Percentiles rank a stretch among this genome's conserved stretches.
phyloP scores from a whole-genome alignment of 2,888 invertebrate species.

The Eulithis testata region DNA sequence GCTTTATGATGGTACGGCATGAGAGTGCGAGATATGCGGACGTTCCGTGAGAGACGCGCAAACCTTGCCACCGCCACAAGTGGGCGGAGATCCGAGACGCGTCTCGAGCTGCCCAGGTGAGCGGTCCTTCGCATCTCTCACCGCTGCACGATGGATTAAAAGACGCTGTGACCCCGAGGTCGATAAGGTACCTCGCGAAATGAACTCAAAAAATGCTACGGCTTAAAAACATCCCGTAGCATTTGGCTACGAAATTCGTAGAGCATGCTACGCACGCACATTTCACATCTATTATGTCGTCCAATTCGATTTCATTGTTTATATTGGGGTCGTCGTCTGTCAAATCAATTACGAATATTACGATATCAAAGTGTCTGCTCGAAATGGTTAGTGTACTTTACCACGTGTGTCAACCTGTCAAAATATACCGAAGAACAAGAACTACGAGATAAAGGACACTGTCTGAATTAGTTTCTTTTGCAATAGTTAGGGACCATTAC shows the following conservation, averaged over 20 bases:
- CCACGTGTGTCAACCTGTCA: conserved; percentile 16
- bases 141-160: conserved; percentile 61
- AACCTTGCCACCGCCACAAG: conserved; percentile 74
- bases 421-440: not conserved
- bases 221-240: conserved; percentile 30
- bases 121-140: conserved; percentile 71
- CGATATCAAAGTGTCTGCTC: not conserved
- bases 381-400: not conserved
- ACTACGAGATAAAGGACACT: not conserved
- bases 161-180: conserved; percentile 74
- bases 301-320: conserved; percentile 30
- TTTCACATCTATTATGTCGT: conserved; percentile 17
- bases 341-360: not conserved
- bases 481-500: not conserved
- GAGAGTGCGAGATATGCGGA: conserved; percentile 80
- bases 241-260: conserved; percentile 47
- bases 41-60: conserved; percentile 75
- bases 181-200: conserved; percentile 65
- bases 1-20: conserved; percentile 82
- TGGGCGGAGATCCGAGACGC: conserved; percentile 76
- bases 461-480: not conserved
- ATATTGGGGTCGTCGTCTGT: conserved; percentile 11
- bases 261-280: conserved; percentile 45
- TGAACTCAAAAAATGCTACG: conserved; percentile 42
- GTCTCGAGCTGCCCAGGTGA: conserved; percentile 78